phyloP scores from a whole-genome alignment of 2,888 invertebrate species.

The Brachynemurus nebulosus region DNA sequence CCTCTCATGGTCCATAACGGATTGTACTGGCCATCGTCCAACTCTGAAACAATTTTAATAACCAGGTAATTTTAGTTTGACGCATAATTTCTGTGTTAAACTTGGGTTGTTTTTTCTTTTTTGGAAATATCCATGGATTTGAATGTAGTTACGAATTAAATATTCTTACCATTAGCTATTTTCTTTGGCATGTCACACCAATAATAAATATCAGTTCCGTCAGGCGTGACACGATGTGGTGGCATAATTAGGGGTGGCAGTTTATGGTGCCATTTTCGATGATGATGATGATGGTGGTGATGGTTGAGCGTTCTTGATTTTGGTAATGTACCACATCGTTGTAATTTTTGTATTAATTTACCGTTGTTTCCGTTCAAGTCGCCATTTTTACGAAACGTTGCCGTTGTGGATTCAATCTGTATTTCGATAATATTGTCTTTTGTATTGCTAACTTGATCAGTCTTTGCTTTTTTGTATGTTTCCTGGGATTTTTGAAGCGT shows the following conservation, averaged over 20 bases:
- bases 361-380: conserved; percentile 29
- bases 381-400: conserved; percentile 10
- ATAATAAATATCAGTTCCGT: conserved; percentile 75
- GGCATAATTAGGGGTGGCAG: conserved; percentile 36
- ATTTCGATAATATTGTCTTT: not conserved
- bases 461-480: not conserved
- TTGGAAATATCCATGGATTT: too few species aligned
- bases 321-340: conserved; percentile 41
- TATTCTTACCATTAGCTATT: conserved; percentile 36
- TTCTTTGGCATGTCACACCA: conserved; percentile 68
- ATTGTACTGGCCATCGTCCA: conserved; percentile 88
- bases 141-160: too few species aligned
- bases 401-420: not conserved
- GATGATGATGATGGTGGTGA: conserved; percentile 17
- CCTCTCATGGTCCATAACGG: conserved; percentile 90
- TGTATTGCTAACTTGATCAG: not conserved
- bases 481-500: not conserved
- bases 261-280: conserved; percentile 26
- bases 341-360: conserved; percentile 12
- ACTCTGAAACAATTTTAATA: conserved; percentile 51
- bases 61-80: too few species aligned
- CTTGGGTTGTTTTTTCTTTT: too few species aligned
- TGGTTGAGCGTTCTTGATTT: conserved; percentile 24
- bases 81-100: too few species aligned
- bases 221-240: conserved; percentile 63